Base-by-base conservation (phyloP, 2,797 vertebrate genomes). In the Antennarius maculatus region DNA sequence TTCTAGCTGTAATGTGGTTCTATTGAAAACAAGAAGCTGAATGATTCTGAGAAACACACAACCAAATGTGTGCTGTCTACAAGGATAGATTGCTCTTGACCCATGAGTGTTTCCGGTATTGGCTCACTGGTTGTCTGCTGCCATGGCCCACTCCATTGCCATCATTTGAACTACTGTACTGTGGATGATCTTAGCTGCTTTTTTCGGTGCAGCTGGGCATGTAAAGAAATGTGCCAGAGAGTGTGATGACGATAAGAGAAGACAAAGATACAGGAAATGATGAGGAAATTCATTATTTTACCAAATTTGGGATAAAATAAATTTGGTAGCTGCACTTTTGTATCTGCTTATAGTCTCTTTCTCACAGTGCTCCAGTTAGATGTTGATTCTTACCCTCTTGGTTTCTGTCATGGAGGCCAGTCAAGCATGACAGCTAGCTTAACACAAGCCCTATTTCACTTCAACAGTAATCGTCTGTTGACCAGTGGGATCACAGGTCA, bases 401-500 rank as follows among this genome's bases (percentile, higher is more conserved):
- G 58, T 79, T 81, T 80, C 65, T 74, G 56, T 74, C 71, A 56
- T 52, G 68, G 48, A 61, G 63, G 50, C 48, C 77, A 70, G 31
- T 56, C 61, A 56, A 69, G 71, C 66, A 72, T 15, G 73, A 85
- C 83, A 56, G 84, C 28, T 57, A 77, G 82, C 85, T 92, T 90
- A 91, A 72, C 78, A 76, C 79, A 55, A 66, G 66, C 74, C 71
- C 72, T 57, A 63, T 86, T 86, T 84, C 78, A 65, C 74, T 80
- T 74, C 64, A 57, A 74, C 73, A 57, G 64, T 86, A 79, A 91
- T 84, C 46, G 53, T 67, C 70, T 85, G 78, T 74, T 82, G 82
- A 85, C 83, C 77, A 23, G 67, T 42, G 66, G 76, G 84, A 69
- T 85, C 86, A 79, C 28, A 84, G 88, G 83, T 90, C 83, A 71